Evolutionary conservation across 2,797 vertebrate genomes (phyloP).

Genomic region (Sebastes elongatus): DNA sequence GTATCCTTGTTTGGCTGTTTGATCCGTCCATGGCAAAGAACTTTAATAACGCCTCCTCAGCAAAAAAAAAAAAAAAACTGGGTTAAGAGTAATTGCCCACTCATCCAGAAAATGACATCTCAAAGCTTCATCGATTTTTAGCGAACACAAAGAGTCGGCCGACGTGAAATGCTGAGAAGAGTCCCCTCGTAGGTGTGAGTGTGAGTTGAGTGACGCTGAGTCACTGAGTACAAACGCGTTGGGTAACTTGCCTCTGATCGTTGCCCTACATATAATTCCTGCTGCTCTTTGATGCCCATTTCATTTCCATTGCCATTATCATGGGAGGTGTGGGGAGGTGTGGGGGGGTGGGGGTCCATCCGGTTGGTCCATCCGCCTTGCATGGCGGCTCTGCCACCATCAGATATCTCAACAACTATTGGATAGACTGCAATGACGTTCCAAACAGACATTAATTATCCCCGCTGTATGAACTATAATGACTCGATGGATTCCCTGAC

Average conservation of each 20-base stretch:
- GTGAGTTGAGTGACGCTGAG: background rate
- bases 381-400: too few species aligned
- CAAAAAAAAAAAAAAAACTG: background rate
- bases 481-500: background rate
- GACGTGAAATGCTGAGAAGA: background rate
- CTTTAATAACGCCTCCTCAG: background rate
- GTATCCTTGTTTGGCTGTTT: background rate
- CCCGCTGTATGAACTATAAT: background rate
- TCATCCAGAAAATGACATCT: background rate
- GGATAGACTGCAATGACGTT: background rate
- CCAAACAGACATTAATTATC: background rate
- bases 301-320: background rate
- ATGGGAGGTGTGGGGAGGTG: too few species aligned
- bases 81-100: background rate
- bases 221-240: slow-evolving; percentile 5
- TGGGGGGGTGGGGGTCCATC: too few species aligned
- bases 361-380: too few species aligned
- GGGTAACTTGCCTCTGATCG: slow-evolving; percentile 23
- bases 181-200: background rate
- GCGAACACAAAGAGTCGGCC: background rate
- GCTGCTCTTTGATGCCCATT: background rate
- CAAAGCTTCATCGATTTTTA: background rate
- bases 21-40: background rate
- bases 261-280: slow-evolving; percentile 40
- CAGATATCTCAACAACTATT: background rate